Conservation (phyloP, 1,140 invertebrate genomes). For the Scaptomyza graminum region DNA sequence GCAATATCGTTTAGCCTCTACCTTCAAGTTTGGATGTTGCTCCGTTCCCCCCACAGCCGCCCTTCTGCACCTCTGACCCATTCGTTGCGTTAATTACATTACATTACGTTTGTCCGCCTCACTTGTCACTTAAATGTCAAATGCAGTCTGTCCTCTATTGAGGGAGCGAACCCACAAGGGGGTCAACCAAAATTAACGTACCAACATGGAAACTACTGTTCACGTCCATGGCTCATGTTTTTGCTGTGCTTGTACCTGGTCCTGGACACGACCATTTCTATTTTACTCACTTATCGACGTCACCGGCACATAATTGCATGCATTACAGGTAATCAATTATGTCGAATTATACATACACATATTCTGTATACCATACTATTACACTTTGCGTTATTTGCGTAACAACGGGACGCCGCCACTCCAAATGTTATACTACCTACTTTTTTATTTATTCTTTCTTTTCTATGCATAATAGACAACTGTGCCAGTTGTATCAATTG, state of each 20-base stretch:
- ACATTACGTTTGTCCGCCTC: conserved; percentile 40
- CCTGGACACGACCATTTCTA: conserved; percentile 29
- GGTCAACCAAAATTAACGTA: conserved; percentile 8
- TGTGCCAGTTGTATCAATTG: conserved; percentile 29
- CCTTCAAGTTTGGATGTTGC: conserved; percentile 11
- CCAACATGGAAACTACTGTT: conserved; percentile 12
- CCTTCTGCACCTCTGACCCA: neutral
- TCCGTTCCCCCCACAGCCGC: neutral
- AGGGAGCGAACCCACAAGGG: conserved; percentile 20
- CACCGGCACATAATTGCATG: conserved; percentile 55
- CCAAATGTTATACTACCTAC: conserved; percentile 27
- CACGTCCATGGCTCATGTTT: neutral
- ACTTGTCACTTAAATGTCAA: conserved; percentile 73
- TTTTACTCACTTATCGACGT: conserved; percentile 47
- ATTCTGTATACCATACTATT: conserved; percentile 33
- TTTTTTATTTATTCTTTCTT: neutral
- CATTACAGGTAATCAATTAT: conserved; percentile 71
- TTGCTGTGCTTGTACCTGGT: conserved; percentile 7
- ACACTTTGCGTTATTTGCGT: conserved; percentile 13
- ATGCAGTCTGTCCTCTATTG: conserved; percentile 39
- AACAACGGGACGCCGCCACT: conserved; percentile 44
- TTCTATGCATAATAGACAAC: conserved; percentile 15
- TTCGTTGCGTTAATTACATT: conserved; percentile 60
- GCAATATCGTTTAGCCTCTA: conserved; percentile 58
- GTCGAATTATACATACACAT: conserved; percentile 56